A percentile compares a stretch with the other conserved stretches of the same genome.
Evolutionary conservation across 2,888 invertebrate genomes (phyloP).

Genomic region (Furcula furcula): DNA sequence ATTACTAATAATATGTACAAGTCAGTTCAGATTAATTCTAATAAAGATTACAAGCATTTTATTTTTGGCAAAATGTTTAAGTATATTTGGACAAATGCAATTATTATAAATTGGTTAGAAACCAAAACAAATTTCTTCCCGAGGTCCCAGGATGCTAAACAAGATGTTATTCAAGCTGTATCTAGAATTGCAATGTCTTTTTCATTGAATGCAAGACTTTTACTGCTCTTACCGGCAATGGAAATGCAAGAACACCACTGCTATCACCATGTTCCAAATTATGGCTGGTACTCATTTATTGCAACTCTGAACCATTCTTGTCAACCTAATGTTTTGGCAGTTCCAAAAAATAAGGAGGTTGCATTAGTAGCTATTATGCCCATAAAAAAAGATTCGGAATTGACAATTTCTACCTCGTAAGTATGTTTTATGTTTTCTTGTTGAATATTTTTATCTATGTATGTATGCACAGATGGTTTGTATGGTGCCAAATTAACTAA

Average conservation of each 20-base stretch:
- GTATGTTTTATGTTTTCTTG: no score
- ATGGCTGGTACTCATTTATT: neutral
- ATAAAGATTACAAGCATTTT: neutral
- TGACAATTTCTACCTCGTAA: neutral
- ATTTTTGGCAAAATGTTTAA: neutral
- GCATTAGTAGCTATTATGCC: neutral
- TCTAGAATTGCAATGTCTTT: neutral
- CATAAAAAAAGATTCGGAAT: neutral
- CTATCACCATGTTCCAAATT: neutral
- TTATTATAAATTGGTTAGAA: conserved; percentile 1
- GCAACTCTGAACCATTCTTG: neutral
- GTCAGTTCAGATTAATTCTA: no score
- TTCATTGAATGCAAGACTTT: neutral
- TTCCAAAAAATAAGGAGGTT: neutral
- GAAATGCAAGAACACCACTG: no score
- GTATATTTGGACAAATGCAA: neutral
- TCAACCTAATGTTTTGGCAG: neutral
- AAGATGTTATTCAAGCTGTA: neutral
- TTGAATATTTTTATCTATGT: no score
- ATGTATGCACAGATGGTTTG: no score
- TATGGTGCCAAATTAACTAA: no score
- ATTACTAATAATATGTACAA: no score
- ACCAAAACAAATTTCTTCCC: neutral
- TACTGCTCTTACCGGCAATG: neutral
- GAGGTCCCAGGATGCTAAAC: neutral